Percentiles rank a stretch among this genome's conserved stretches.
Conservation (phyloP, 1,140 invertebrate species). For the Panagrolaimus sp. region DNA sequence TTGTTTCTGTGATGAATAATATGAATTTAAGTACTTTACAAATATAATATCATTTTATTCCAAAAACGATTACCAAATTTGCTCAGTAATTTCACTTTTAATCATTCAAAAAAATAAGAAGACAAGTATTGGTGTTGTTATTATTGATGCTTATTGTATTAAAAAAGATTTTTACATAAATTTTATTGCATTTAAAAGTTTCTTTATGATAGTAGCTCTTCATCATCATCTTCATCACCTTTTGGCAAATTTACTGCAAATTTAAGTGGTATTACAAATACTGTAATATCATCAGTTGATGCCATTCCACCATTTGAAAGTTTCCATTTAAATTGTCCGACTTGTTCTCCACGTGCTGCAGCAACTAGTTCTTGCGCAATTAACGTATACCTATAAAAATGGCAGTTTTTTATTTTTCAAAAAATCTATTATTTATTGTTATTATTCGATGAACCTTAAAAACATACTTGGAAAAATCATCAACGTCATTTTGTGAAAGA, state of each 20-base stretch:
- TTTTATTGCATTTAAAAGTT: background rate
- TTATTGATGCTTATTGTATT: background rate
- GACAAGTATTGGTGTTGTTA: too few species aligned
- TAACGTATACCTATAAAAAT: slow-evolving; percentile 68
- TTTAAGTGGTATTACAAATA: slow-evolving; percentile 72
- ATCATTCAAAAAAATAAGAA: too few species aligned
- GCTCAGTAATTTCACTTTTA: too few species aligned
- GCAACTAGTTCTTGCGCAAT: slow-evolving; percentile 74
- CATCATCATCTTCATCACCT: slow-evolving; percentile 42
- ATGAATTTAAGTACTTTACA: too few species aligned
- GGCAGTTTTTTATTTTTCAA: too few species aligned
- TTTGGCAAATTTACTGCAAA: slow-evolving; percentile 45
- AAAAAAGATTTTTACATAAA: background rate
- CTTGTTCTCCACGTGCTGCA: slow-evolving; percentile 67
- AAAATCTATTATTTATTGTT: too few species aligned
- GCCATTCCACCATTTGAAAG: slow-evolving; percentile 65
- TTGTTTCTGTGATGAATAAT: too few species aligned
- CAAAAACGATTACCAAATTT: too few species aligned
- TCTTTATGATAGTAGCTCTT: slow-evolving; percentile 31
- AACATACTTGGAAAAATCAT: slow-evolving; percentile 60
- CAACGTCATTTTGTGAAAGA: slow-evolving; percentile 62
- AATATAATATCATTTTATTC: too few species aligned
- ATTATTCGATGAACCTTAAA: slow-evolving; percentile 56
- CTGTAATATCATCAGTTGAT: slow-evolving; percentile 77
- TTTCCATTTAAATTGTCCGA: slow-evolving; percentile 58